Evolutionary conservation across 2,113 vertebrate species (phyloP).

Genomic region (Cephalopterus ornatus): DNA sequence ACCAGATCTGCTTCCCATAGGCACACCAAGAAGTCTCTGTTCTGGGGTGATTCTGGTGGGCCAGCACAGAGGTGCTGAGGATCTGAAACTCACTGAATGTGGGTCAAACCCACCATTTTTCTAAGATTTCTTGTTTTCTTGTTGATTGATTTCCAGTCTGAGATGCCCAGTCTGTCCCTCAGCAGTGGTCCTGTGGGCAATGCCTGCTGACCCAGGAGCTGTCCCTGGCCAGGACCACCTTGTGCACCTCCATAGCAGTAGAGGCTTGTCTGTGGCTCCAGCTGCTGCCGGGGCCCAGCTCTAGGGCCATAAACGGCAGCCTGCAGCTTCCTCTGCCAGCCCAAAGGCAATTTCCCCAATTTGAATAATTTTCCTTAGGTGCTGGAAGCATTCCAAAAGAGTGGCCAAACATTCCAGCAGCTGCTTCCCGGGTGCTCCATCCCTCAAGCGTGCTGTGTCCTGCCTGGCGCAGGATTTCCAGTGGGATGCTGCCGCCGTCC

Average conservation of each 20-base stretch:
- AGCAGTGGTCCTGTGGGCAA: background rate
- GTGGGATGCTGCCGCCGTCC: accelerated
- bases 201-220: background rate
- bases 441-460: accelerated
- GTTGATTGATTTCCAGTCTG: background rate
- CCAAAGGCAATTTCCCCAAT: background rate
- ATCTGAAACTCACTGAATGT: background rate
- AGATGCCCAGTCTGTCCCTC: background rate
- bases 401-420: background rate
- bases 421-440: background rate
- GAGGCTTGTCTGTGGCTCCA: background rate
- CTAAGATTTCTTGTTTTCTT: background rate
- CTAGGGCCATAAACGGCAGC: background rate
- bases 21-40: background rate
- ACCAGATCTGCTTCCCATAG: background rate
- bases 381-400: background rate
- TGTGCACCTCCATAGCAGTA: background rate
- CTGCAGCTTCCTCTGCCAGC: background rate
- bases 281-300: background rate
- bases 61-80: background rate
- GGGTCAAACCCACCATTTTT: background rate
- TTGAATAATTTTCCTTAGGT: background rate
- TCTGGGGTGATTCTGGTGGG: background rate
- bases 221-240: background rate
- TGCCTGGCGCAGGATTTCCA: accelerated